Percentiles rank a stretch among this genome's conserved stretches.
phyloP scores from a whole-genome alignment of 2,113 vertebrate species.

The Microtus ochrogaster region DNA sequence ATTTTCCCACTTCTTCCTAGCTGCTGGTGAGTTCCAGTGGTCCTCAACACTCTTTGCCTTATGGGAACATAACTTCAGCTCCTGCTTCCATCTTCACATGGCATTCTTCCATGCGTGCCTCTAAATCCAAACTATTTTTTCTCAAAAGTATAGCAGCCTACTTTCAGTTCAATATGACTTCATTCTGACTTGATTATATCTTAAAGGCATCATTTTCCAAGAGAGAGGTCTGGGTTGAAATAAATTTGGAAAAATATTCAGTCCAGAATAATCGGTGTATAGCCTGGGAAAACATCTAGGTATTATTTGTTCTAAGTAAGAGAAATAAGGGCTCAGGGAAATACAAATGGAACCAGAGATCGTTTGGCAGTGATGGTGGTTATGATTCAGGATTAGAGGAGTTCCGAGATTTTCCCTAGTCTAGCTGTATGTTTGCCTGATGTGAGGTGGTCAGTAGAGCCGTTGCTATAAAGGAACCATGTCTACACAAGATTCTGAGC shows the following conservation, averaged over 20 bases:
- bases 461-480: neutral
- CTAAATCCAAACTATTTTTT: neutral
- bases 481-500: neutral
- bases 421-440: neutral
- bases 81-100: neutral
- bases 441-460: neutral
- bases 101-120: neutral
- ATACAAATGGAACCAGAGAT: neutral
- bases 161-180: constrained; percentile 4
- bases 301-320: neutral
- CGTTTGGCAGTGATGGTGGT: neutral
- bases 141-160: neutral
- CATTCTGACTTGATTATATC: constrained; percentile 34
- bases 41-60: neutral
- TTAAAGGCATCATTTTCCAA: constrained; percentile 35
- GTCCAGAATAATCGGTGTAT: neutral
- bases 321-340: neutral
- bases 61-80: neutral
- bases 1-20: neutral
- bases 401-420: neutral
- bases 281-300: neutral
- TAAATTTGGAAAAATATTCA: constrained; percentile 6
- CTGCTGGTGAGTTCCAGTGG: neutral
- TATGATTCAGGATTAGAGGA: neutral
- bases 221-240: neutral